Base-by-base conservation (phyloP, 2,888 invertebrate species). In the Drosophila neoperkinsi region DNA sequence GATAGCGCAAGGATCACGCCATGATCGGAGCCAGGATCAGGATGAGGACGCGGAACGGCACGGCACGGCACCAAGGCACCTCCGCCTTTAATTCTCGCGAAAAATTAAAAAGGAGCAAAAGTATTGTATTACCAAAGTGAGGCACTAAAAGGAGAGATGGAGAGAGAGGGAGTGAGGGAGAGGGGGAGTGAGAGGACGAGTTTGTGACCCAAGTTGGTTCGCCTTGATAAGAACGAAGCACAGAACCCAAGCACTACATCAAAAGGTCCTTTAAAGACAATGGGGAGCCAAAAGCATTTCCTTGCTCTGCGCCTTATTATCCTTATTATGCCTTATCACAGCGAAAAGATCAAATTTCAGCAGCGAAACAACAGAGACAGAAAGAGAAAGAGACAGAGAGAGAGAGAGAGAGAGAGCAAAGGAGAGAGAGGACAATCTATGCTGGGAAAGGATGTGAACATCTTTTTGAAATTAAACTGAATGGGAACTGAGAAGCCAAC, bases 81-180 rank as follows among this genome's bases (percentile, higher is more conserved):
- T 84, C 84, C 85, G 87, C 87, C 87, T 87, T 88, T 56, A 90
- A 69, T 87, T 87, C 90, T 90, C 87, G 87, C 87, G 88, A 87
- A 87, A 82, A 81, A 85, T 90, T 90, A 85, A 73, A 77, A 85
- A 89, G 74, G 79, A 85, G 34, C 58, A 74, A 83, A 83, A 83
- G 82, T 83, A 83, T 83, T 83, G 76, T 82, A 66, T 83, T 83
- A 83, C 82, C 73, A 52, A 33, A 38, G 33, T 50, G 50, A 41
- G 10, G n/a, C 25, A 53, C 33, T 21, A n/a, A 49, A 13, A 33
- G n/a, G 33, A 38, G 73, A 25, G 41, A 33, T 28, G 34, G 34
- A 49, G 55, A 41, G 31, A 21, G 60, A 9, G 21, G 33, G 34
- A 28, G 25, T 34, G 55, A n/a, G 34, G 4, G 56, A 16, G 43